A percentile compares a stretch with the other conserved stretches of the same genome.
Conservation (phyloP, 2,888 invertebrate genomes). For the Nomada goodeniana region DNA sequence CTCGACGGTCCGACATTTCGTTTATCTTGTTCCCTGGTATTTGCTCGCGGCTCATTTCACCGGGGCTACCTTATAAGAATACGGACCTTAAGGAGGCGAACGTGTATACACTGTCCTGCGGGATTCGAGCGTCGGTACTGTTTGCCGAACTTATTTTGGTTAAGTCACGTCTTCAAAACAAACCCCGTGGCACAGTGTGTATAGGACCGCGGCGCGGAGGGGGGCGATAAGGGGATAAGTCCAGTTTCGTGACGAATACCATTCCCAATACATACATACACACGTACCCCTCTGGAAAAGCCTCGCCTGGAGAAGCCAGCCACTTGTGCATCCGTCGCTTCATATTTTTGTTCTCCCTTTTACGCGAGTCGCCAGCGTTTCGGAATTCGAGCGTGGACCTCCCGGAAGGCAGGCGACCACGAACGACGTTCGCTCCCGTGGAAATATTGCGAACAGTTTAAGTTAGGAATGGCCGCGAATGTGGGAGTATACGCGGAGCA, state of each 20-base stretch:
- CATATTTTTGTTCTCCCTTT: constrained; percentile 63
- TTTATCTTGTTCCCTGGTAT: constrained; percentile 49
- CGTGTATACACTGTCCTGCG: constrained; percentile 3
- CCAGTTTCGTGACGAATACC: constrained; percentile 69
- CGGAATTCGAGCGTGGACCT: constrained; percentile 53
- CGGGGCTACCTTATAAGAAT: constrained; percentile 17
- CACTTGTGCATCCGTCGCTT: constrained; percentile 3
- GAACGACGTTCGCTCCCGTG: constrained; percentile 45
- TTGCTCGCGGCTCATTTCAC: constrained; percentile 56
- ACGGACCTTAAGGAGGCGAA: constrained; percentile 22
- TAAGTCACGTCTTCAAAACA: constrained; percentile 75
- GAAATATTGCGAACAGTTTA: constrained; percentile 56
- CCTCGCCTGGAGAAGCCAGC: background rate
- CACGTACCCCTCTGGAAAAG: constrained; percentile 3
- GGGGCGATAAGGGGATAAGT: constrained; percentile 59
- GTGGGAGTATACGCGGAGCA: constrained; percentile 12
- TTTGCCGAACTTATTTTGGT: constrained; percentile 73
- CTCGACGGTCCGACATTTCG: constrained; percentile 27
- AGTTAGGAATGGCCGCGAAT: constrained; percentile 27
- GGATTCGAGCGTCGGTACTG: constrained; percentile 39
- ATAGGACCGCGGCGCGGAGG: constrained; percentile 50
- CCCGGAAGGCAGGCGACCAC: constrained; percentile 51
- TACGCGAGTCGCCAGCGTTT: constrained; percentile 52
- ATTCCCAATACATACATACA: constrained; percentile 20
- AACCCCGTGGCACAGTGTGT: constrained; percentile 63